A percentile compares a stretch with the other conserved stretches of the same genome.
Conservation (phyloP, 2,113 vertebrate genomes). For the Podarcis raffonei region DNA sequence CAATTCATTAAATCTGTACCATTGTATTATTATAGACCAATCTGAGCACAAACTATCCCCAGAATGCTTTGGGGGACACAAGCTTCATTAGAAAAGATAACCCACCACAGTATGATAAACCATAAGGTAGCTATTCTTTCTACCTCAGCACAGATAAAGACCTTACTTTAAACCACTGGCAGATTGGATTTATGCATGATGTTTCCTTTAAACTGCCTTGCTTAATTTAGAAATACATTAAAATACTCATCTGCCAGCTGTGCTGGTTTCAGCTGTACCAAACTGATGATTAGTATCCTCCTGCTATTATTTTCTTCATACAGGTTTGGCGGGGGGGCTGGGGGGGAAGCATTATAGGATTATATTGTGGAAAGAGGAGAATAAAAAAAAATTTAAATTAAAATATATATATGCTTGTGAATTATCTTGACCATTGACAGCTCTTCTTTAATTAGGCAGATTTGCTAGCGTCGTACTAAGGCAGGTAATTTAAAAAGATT, state of each 20-base stretch:
- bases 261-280: conserved; percentile 72
- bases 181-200: conserved; percentile 76
- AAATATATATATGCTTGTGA: conserved; percentile 39
- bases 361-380: conserved; percentile 42
- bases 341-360: conserved; percentile 36
- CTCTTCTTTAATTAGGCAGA: conserved; percentile 35
- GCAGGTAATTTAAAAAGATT: conserved; percentile 16
- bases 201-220: conserved; percentile 76
- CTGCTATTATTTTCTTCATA: conserved; percentile 71
- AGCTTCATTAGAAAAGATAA: conserved; percentile 74
- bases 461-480: conserved; percentile 18
- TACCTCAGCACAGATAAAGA: conserved; percentile 67
- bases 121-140: conserved; percentile 73
- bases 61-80: conserved; percentile 62
- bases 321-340: conserved; percentile 26
- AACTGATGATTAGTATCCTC: conserved; percentile 74
- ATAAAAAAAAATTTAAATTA: conserved; percentile 11
- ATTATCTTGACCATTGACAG: conserved; percentile 52
- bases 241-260: conserved; percentile 79
- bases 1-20: conserved; percentile 59
- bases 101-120: conserved; percentile 73
- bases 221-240: conserved; percentile 80
- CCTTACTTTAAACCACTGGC: conserved; percentile 75
- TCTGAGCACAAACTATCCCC: conserved; percentile 62
- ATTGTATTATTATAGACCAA: conserved; percentile 55